Evolutionary conservation across 2,797 vertebrate species (phyloP), one percentile per base, ranked within the genome.

Genomic region (Rhinophrynus dorsalis): DNA sequence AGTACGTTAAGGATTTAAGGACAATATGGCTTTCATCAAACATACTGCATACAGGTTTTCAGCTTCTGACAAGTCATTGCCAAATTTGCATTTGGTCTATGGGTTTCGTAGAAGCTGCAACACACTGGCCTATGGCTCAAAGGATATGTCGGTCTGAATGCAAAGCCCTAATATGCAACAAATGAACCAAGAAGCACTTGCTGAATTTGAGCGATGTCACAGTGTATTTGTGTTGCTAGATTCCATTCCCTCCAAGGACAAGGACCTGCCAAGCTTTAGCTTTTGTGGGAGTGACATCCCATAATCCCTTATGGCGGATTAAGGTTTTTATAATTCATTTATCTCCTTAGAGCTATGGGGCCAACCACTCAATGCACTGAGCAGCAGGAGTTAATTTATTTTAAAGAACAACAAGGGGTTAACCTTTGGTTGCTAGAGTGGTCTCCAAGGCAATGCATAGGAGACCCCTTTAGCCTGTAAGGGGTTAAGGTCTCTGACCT

Each of bases 201-300:
- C 79, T 80, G 71, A 83, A 81, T 81, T 74, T 79, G 76, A 75
- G 75, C 68, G 63, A 66, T 79, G 80, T 78, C 79, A 78, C 72
- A 75, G 42, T 82, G 74, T 21, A 73, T 48, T 79, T 83, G 65
- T 74, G 75, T 80, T 76, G 75, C 2, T 45, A 30, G 27, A 17
- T 66, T 27, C 27, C 24, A 37, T 68, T 60, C 8, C 33, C 56
- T 60, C 56, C 12, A 68, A 68, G 56, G 47, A 60, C 67, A 52
- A 42, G 13, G 35, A 50, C 33, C 45, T 44, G 26, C 35, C 67
- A 69, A n/a, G 56, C 5, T 32, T 52, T 11, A 60, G 38, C 33
- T 54, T 60, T 69, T 52, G 37, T 33, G 10, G 35, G 11, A 69
- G 11, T 21, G 47, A 61, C 33, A 60, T 59, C 54, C 44, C 15